A percentile compares a stretch with the other conserved stretches of the same genome.
Evolutionary conservation across 1,140 invertebrate species (phyloP).

Genomic region (Drosophila parabipectinata): DNA sequence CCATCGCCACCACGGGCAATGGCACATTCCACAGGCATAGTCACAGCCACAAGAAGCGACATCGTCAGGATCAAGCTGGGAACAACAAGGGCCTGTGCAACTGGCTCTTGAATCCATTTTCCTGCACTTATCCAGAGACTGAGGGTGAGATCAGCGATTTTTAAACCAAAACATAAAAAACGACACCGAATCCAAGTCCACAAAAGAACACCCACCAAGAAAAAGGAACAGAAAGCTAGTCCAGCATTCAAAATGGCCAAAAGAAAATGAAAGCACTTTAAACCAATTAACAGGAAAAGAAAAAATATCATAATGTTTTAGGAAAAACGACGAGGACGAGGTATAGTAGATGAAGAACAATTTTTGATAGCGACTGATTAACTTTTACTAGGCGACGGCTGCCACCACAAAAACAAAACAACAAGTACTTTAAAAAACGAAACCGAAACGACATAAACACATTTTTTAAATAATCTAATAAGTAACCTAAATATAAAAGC

Average conservation of each 20-base stretch:
- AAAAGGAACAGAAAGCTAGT: slow-evolving; percentile 52
- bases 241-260: slow-evolving; percentile 70
- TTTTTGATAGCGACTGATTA: slow-evolving; percentile 75
- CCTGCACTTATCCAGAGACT: slow-evolving; percentile 89
- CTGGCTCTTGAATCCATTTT: slow-evolving; percentile 87
- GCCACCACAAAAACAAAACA: slow-evolving; percentile 56
- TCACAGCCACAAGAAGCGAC: slow-evolving; percentile 68
- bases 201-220: slow-evolving; percentile 46
- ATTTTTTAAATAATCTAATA: slow-evolving; percentile 65
- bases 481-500: slow-evolving; percentile 56
- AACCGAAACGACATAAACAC: slow-evolving; percentile 29
- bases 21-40: slow-evolving; percentile 67
- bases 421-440: slow-evolving; percentile 20
- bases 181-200: slow-evolving; percentile 25
- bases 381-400: slow-evolving; percentile 77
- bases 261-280: slow-evolving; percentile 20
- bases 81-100: slow-evolving; percentile 75
- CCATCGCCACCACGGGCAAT: slow-evolving; percentile 24
- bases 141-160: slow-evolving; percentile 88
- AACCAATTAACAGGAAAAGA: slow-evolving; percentile 27
- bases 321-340: slow-evolving; percentile 27
- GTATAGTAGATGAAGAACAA: slow-evolving; percentile 23
- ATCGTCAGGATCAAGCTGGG: slow-evolving; percentile 61
- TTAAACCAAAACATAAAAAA: slow-evolving; percentile 62
- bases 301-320: slow-evolving; percentile 46